Conservation (phyloP, 2,113 vertebrate species). For the Scartelaos histophorus region DNA sequence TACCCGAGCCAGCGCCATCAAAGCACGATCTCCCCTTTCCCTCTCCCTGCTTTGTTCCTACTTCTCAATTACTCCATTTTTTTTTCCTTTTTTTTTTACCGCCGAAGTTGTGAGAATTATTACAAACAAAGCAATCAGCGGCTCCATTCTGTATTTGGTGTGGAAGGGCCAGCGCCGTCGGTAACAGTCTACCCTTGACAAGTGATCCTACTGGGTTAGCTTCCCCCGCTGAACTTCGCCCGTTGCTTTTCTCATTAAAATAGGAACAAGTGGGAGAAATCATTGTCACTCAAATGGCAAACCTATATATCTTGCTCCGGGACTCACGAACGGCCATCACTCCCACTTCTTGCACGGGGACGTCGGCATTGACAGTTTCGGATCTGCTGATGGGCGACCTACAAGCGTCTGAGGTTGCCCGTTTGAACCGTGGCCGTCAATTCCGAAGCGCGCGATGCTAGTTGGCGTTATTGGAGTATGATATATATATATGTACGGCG, state of each 20-base stretch:
- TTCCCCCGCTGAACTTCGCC: slow-evolving; percentile 25
- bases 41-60: neutral
- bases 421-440: neutral
- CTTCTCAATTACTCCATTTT: neutral
- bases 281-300: slow-evolving; percentile 50
- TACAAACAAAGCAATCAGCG: neutral
- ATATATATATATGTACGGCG: neutral
- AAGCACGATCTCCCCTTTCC: neutral
- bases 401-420: neutral
- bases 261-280: slow-evolving; percentile 57
- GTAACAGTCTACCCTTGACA: slow-evolving; percentile 31
- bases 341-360: slow-evolving; percentile 6
- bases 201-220: slow-evolving; percentile 33
- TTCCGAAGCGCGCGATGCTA: neutral
- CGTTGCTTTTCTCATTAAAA: slow-evolving; percentile 56
- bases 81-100: no score
- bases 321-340: slow-evolving; percentile 12
- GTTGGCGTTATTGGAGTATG: neutral
- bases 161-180: slow-evolving; percentile 15
- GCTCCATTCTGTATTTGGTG: neutral
- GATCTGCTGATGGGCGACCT: neutral
- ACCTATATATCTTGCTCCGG: slow-evolving; percentile 28
- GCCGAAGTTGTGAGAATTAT: neutral
- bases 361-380: neutral
- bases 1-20: neutral